A percentile compares a stretch with the other conserved stretches of the same genome.
These are phyloP conservation scores for Siderastrea siderea DNA, from an alignment of 92 coral and sea anemone genomes.

Conservation along the genomic window DNA sequence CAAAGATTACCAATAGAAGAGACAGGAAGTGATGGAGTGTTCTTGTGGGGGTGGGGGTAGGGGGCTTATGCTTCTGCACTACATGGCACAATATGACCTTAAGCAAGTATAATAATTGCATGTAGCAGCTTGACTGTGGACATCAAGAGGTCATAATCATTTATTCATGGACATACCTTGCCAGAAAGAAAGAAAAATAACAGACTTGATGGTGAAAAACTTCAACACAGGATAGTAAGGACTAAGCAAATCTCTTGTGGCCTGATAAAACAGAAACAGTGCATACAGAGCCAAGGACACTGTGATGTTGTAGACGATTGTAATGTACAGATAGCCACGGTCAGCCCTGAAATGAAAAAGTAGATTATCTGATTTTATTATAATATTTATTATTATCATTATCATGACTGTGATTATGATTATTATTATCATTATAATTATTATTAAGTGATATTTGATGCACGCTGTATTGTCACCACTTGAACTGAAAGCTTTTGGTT, in stretches of 20 bases:
- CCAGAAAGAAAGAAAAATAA: conserved; percentile 97
- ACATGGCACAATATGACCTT: too few relatives aligned
- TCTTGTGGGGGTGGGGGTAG: too few relatives aligned
- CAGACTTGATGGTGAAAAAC: conserved; percentile 98
- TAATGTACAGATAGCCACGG: conserved; percentile 95
- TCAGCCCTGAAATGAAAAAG: conserved; percentile 83
- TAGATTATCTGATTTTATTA: neutral
- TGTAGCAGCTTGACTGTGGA: too few relatives aligned
- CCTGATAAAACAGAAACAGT: conserved; percentile 95
- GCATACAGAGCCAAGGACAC: conserved; percentile 96
- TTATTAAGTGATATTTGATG: too few relatives aligned
- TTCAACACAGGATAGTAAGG: conserved; percentile 96
- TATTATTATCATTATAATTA: neutral
- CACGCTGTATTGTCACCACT: too few relatives aligned
- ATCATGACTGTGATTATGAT: neutral
- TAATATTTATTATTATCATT: neutral
- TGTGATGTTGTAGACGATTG: conserved; percentile 92
- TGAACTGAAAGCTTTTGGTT: too few relatives aligned
- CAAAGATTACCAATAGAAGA: too few relatives aligned
- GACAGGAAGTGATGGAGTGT: too few relatives aligned
- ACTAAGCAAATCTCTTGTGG: conserved; percentile 91
- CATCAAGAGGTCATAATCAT: too few relatives aligned
- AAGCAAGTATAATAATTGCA: too few relatives aligned
- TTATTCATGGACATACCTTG: conserved; percentile 76
- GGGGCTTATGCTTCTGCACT: too few relatives aligned